Evolutionary conservation across 2,113 vertebrate species (phyloP).

Genomic region (Siphamia tubifer): DNA sequence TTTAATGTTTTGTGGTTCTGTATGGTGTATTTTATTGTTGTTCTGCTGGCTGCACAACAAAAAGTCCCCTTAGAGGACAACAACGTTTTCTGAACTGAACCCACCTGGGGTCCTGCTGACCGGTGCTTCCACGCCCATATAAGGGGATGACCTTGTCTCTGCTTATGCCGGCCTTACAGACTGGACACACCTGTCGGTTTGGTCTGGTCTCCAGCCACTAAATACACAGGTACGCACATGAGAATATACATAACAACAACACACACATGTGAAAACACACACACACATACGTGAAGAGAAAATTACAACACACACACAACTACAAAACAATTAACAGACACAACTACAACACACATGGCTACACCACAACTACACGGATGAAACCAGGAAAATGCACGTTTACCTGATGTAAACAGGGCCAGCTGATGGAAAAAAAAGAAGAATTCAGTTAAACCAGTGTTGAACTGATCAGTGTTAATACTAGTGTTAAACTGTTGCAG

Average conservation of each 20-base stretch:
- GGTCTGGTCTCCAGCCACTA: conserved; percentile 98
- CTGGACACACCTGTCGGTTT: conserved; percentile 97
- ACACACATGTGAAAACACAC: too few relatives aligned
- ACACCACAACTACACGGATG: neutral
- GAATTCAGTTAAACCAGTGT: neutral
- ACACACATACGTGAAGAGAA: too few relatives aligned
- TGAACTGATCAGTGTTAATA: too few relatives aligned
- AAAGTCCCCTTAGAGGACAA: neutral
- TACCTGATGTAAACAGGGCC: conserved; percentile 99
- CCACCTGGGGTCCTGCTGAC: conserved; percentile 97
- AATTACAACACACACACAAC: too few relatives aligned
- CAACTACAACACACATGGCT: too few relatives aligned
- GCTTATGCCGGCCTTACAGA: conserved; percentile 98
- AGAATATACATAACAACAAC: too few relatives aligned
- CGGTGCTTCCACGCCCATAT: conserved; percentile 95
- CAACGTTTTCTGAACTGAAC: conserved; percentile 30
- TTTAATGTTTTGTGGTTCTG: too few relatives aligned
- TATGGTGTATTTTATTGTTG: too few relatives aligned
- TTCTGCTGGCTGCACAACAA: too few relatives aligned
- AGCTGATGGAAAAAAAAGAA: conserved; percentile 72
- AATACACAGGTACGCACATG: neutral
- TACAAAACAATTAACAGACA: too few relatives aligned
- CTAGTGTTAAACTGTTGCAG: too few relatives aligned
- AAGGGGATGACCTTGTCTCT: conserved; percentile 97
- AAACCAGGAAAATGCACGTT: conserved; percentile 19